Conservation (phyloP, 2,888 invertebrate genomes). For the Pachydiplax longipennis region DNA sequence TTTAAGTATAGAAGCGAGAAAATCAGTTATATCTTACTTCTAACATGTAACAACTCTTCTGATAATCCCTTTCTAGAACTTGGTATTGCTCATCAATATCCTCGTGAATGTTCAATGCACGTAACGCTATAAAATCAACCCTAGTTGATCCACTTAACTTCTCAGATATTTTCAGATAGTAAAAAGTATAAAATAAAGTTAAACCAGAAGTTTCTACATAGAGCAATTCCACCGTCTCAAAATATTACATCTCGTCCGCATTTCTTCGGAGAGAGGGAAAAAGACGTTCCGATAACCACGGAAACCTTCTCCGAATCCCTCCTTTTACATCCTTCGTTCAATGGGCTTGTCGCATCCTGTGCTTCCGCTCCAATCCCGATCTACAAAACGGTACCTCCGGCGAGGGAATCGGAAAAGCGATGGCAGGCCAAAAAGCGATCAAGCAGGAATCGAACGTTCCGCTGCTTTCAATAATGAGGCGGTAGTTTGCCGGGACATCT, state of each 20-base stretch:
- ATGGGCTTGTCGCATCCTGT: not conserved
- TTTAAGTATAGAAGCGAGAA: too few species aligned
- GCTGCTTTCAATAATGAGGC: slow-evolving; percentile 16
- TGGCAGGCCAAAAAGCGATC: not conserved
- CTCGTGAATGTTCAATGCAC: too few species aligned
- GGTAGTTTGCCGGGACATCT: not conserved
- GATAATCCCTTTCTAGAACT: too few species aligned
- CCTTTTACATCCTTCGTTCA: not conserved
- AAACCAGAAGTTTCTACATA: not conserved
- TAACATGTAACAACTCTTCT: too few species aligned
- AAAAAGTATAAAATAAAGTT: too few species aligned
- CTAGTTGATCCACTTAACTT: too few species aligned
- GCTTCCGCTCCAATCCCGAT: not conserved
- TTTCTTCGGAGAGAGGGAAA: not conserved
- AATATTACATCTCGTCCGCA: not conserved
- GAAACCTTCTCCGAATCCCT: not conserved
- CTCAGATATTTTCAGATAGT: too few species aligned
- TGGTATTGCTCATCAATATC: too few species aligned
- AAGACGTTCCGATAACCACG: not conserved
- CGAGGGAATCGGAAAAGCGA: not conserved
- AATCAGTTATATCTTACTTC: too few species aligned
- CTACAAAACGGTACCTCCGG: not conserved
- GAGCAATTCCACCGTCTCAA: not conserved
- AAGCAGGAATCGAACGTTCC: not conserved
- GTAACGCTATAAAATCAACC: too few species aligned